Evolutionary conservation across 2,888 invertebrate species (phyloP).

Genomic region (Andrena marginata): DNA sequence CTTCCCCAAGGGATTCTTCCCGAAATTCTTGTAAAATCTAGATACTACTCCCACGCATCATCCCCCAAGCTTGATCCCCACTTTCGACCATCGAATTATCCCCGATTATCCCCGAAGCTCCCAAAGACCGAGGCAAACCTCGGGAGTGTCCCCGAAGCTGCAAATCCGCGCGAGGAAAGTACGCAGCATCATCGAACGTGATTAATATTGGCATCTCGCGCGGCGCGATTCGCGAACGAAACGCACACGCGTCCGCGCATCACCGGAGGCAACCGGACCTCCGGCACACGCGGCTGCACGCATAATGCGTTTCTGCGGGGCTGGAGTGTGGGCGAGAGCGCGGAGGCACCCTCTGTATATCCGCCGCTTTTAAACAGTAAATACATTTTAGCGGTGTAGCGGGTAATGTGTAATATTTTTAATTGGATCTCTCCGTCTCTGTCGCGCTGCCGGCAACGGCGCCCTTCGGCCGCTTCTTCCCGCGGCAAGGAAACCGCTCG

Average conservation of each 20-base stretch:
- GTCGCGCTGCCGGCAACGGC: slow-evolving; percentile 58
- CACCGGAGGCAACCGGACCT: slow-evolving; percentile 33
- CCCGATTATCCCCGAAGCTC: slow-evolving; percentile 1
- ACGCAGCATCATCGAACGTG: neutral
- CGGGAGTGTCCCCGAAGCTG: neutral
- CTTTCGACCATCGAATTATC: neutral
- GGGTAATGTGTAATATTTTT: slow-evolving; percentile 85
- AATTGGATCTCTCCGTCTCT: slow-evolving; percentile 83
- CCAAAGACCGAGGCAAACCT: neutral
- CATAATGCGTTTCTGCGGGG: slow-evolving; percentile 29
- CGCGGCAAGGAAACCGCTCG: slow-evolving; percentile 70
- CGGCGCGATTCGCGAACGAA: neutral
- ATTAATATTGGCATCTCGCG: slow-evolving; percentile 29
- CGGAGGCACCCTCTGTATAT: slow-evolving; percentile 64
- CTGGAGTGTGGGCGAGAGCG: slow-evolving; percentile 16
- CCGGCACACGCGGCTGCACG: slow-evolving; percentile 26
- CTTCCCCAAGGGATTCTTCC: too few relatives aligned
- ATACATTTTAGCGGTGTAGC: slow-evolving; percentile 82
- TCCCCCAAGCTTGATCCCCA: too few relatives aligned
- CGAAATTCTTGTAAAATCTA: too few relatives aligned
- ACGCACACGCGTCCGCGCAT: slow-evolving; percentile 4
- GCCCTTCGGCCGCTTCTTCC: slow-evolving; percentile 55
- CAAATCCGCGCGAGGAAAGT: neutral
- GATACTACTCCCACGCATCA: too few relatives aligned
- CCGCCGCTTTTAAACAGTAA: slow-evolving; percentile 82